These are phyloP conservation scores for Nomada goodeniana DNA, from an alignment of 2,888 invertebrate species.

Conservation along the genomic window DNA sequence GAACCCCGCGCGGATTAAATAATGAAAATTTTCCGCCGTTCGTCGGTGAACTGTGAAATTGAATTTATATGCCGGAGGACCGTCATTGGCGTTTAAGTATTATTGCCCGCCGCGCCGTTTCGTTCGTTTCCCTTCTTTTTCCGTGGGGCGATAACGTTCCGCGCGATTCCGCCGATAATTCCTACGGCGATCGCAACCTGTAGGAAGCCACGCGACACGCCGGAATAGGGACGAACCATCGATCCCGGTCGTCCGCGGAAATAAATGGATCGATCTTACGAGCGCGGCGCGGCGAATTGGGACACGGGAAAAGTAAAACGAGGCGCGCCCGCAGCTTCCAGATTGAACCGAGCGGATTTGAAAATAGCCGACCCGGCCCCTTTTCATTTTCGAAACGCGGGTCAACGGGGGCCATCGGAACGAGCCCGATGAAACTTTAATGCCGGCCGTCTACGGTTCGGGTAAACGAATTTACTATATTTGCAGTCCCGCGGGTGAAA, in stretches of 20 bases:
- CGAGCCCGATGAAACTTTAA: conserved; percentile 5
- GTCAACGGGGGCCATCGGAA: not conserved
- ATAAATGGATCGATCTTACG: not conserved
- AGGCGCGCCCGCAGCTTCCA: not conserved
- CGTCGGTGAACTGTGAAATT: conserved; percentile 51
- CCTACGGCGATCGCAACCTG: not conserved
- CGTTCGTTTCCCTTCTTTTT: not conserved
- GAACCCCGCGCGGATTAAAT: conserved; percentile 61
- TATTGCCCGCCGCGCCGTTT: conserved; percentile 32
- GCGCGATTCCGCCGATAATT: not conserved
- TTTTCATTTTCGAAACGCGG: not conserved
- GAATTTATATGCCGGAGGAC: conserved; percentile 50
- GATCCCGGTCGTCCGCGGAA: not conserved
- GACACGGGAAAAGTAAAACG: not conserved
- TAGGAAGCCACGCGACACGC: not conserved
- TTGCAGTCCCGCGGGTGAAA: too few species aligned
- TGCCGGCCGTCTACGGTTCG: not conserved
- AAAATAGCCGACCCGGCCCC: conserved; percentile 17
- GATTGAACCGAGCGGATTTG: not conserved
- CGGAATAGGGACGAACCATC: not conserved
- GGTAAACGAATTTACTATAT: not conserved
- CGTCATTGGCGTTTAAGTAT: conserved; percentile 56
- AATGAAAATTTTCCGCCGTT: conserved; percentile 63
- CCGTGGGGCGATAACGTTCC: not conserved
- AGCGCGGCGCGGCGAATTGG: too few species aligned